Conservation (phyloP, 2,797 vertebrate species). For the Kryptopterus vitreolus region DNA sequence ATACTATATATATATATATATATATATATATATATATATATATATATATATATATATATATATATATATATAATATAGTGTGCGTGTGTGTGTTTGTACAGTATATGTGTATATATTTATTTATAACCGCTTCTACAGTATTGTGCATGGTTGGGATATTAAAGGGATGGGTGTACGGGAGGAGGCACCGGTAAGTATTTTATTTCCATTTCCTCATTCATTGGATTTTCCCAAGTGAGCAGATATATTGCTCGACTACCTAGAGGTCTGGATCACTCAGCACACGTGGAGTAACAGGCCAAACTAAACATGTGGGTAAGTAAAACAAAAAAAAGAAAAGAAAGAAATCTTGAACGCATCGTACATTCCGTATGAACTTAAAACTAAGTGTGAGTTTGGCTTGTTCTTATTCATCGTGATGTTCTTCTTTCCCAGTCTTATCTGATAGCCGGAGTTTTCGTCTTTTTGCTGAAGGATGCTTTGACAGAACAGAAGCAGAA, state of each 20-base stretch:
- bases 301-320: constrained; percentile 41
- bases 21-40: too few species aligned
- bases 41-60: too few species aligned
- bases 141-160: background rate
- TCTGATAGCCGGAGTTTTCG: constrained; percentile 47
- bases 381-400: background rate
- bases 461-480: background rate
- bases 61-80: too few species aligned
- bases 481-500: background rate
- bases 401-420: background rate
- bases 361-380: too few species aligned
- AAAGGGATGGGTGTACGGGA: constrained; percentile 27
- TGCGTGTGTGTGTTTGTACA: too few species aligned
- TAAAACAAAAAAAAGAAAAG: background rate
- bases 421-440: constrained; percentile 52
- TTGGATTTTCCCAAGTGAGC: constrained; percentile 50
- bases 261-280: constrained; percentile 4
- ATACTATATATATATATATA: too few species aligned
- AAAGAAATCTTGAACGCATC: too few species aligned
- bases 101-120: background rate
- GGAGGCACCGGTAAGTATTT: constrained; percentile 56
- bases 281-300: background rate
- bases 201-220: constrained; percentile 62
- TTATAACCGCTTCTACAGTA: background rate
- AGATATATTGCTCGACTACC: constrained; percentile 16